A percentile compares a stretch with the other conserved stretches of the same genome.
Evolutionary conservation across 2,113 vertebrate genomes (phyloP).

Genomic region (Todiramphus saurophagus): DNA sequence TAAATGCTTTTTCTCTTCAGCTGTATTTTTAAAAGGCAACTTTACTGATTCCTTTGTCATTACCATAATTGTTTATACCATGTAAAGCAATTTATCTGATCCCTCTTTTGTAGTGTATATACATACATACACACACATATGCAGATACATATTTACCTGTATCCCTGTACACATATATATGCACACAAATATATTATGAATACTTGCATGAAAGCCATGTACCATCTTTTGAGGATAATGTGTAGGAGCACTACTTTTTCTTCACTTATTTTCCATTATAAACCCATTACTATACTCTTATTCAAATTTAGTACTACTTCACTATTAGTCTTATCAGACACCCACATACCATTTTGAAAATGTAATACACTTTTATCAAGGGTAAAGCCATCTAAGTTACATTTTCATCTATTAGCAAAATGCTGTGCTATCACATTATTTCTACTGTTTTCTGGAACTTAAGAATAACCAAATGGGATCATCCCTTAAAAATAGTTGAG

Average conservation of each 20-base stretch:
- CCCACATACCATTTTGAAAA: constrained; percentile 2
- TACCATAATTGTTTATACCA: background rate
- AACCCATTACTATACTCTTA: background rate
- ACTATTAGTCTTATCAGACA: constrained; percentile 1
- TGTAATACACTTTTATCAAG: background rate
- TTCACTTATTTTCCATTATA: background rate
- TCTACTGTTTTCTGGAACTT: background rate
- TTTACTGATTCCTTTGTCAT: background rate
- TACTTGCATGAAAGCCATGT: background rate
- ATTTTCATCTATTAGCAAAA: background rate
- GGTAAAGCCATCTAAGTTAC: background rate
- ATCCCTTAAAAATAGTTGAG: background rate
- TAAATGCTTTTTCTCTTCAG: background rate
- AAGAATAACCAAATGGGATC: background rate
- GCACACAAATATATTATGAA: background rate
- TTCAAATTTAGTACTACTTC: background rate
- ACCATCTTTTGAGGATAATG: background rate
- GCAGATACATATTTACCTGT: background rate
- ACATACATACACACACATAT: background rate
- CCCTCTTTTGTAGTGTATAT: background rate
- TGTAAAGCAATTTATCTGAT: background rate
- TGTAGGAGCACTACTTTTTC: background rate
- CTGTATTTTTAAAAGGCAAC: background rate
- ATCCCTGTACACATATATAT: background rate
- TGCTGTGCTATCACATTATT: background rate